Conservation (phyloP, 1,140 invertebrate species). For the Nilaparvata lugens region DNA sequence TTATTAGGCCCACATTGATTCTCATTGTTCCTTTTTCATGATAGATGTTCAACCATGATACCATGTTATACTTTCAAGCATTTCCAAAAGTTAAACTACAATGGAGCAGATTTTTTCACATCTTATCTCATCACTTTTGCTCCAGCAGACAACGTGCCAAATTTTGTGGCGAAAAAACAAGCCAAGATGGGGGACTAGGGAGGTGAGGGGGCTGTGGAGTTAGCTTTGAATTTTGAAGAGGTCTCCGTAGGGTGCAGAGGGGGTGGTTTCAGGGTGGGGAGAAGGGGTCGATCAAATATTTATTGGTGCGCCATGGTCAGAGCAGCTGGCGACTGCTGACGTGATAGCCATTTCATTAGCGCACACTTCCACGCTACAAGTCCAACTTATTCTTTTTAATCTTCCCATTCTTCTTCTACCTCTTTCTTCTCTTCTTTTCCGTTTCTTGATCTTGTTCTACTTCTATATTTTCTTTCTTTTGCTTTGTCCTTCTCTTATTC, state of each 20-base stretch:
- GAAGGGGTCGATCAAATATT: neutral
- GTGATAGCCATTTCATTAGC: slow-evolving; percentile 3
- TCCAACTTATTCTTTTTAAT: neutral
- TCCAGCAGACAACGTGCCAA: no score
- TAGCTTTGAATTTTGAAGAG: neutral
- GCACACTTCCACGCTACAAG: no score
- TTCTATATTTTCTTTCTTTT: neutral
- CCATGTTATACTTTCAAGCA: no score
- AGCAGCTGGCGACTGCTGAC: neutral
- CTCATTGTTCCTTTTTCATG: no score
- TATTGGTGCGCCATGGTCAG: neutral
- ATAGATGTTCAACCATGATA: no score
- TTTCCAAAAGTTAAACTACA: no score
- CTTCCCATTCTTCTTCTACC: neutral
- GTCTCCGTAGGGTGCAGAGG: neutral
- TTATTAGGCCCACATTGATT: no score
- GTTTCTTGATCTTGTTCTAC: neutral
- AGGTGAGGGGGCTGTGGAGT: neutral
- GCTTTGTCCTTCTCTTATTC: neutral
- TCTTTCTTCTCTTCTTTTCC: neutral
- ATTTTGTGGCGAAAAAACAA: no score
- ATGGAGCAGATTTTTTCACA: no score
- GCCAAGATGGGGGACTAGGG: no score
- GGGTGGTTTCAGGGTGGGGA: no score
- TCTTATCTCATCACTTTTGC: no score